phyloP scores from a whole-genome alignment of 2,888 invertebrate species.

The Mythimna lalbum region DNA sequence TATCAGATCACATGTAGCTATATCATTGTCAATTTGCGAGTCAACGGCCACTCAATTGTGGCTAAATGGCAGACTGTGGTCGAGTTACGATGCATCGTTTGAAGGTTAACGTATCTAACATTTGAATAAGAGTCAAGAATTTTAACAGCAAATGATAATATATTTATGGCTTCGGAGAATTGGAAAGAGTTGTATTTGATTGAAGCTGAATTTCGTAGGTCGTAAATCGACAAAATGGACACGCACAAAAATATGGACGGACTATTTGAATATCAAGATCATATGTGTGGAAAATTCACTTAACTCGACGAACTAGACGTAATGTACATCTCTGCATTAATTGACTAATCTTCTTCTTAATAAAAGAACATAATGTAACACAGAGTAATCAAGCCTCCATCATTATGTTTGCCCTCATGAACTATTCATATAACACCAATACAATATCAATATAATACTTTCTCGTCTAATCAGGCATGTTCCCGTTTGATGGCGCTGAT shows the following conservation, averaged over 20 bases:
- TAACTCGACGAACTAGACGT: too few relatives aligned
- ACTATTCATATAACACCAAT: too few relatives aligned
- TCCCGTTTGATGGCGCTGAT: too few relatives aligned
- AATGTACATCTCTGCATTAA: too few relatives aligned
- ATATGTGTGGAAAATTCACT: too few relatives aligned
- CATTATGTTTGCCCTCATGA: too few relatives aligned
- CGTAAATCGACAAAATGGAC: background rate
- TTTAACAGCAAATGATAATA: background rate
- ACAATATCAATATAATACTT: too few relatives aligned
- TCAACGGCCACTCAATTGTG: constrained; percentile 61
- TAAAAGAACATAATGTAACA: too few relatives aligned
- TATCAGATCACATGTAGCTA: constrained; percentile 34
- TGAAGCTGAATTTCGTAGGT: background rate
- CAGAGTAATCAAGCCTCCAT: too few relatives aligned
- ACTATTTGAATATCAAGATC: too few relatives aligned
- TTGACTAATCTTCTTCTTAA: too few relatives aligned
- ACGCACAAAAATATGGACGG: background rate
- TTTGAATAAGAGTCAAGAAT: constrained; percentile 22
- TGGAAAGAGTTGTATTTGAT: constrained; percentile 14
- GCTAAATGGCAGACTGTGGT: constrained; percentile 40
- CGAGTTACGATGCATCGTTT: constrained; percentile 32
- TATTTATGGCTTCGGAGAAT: constrained; percentile 9
- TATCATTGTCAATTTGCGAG: constrained; percentile 57
- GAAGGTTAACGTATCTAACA: constrained; percentile 28
- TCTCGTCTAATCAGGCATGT: too few relatives aligned